Conservation (phyloP, 2,888 invertebrate species). For the Lepeophtheirus nordmannii region DNA sequence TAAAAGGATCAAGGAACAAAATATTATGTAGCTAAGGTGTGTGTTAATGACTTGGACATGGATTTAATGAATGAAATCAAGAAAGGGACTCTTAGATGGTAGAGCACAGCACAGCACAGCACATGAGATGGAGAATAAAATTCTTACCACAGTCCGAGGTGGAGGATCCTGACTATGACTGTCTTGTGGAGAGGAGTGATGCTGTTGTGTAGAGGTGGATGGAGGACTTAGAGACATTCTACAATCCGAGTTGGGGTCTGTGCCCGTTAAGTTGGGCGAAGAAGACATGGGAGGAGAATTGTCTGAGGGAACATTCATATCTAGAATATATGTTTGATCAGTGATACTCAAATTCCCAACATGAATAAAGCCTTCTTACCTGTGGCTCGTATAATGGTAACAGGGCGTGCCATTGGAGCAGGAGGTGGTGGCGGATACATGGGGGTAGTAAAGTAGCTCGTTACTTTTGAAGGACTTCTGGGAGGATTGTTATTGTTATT, state of each 20-base stretch:
- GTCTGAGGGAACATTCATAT: neutral
- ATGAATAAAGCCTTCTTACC: constrained; percentile 36
- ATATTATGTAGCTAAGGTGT: too few relatives aligned
- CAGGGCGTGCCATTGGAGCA: constrained; percentile 88
- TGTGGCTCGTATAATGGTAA: constrained; percentile 84
- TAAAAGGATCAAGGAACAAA: too few relatives aligned
- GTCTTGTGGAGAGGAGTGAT: neutral
- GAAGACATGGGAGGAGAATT: neutral
- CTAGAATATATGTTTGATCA: neutral
- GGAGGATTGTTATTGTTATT: constrained; percentile 30
- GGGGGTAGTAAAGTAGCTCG: constrained; percentile 42
- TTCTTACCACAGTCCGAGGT: constrained; percentile 18
- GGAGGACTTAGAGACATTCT: neutral
- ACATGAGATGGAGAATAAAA: neutral
- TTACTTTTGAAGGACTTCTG: constrained; percentile 8
- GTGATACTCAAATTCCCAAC: too few relatives aligned
- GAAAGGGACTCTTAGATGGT: too few relatives aligned
- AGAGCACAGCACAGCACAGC: neutral
- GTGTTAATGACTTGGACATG: too few relatives aligned
- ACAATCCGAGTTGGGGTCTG: neutral
- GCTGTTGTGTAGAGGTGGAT: neutral
- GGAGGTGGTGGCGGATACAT: constrained; percentile 89
- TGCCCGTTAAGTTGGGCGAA: neutral
- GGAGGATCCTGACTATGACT: neutral
- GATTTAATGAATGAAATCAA: too few relatives aligned